Evolutionary conservation across 64 coral and sea anemone species (phyloP).

Genomic region (Dendrophyllia cribrosa): DNA sequence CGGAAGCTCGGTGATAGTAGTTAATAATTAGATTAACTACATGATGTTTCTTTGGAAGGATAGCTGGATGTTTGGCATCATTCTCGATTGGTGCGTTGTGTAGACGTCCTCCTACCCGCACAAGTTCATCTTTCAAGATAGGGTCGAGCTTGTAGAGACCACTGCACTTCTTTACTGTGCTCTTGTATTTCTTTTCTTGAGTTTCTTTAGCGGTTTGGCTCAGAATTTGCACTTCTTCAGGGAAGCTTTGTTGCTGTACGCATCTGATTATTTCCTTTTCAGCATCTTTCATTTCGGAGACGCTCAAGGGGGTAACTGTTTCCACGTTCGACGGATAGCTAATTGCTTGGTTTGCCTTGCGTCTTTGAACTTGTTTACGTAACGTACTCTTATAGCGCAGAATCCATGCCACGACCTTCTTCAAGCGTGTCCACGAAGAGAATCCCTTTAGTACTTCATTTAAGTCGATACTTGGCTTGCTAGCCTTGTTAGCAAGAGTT

Average conservation of each 20-base stretch:
- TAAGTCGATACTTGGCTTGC: not conserved
- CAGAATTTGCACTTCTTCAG: conserved; percentile 10
- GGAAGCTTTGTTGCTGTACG: conserved; percentile 14
- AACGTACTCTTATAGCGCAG: conserved; percentile 64
- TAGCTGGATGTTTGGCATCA: conserved; percentile 13
- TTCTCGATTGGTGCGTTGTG: conserved; percentile 36
- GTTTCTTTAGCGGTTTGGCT: not conserved
- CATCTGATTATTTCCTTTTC: conserved; percentile 46
- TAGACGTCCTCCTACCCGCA: conserved; percentile 47
- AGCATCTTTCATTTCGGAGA: conserved; percentile 27
- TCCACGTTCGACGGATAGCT: not conserved
- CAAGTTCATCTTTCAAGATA: not conserved
- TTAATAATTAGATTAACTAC: not conserved
- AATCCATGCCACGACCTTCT: conserved; percentile 36
- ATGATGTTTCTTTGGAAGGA: conserved; percentile 58
- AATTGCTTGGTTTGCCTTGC: conserved; percentile 4
- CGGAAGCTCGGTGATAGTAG: conserved; percentile 13
- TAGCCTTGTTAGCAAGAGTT: conserved; percentile 19
- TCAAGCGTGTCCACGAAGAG: conserved; percentile 47
- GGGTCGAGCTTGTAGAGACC: conserved; percentile 28
- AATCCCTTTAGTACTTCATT: conserved; percentile 14
- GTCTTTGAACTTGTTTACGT: not conserved
- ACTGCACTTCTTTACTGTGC: conserved; percentile 42
- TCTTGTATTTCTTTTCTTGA: not conserved
- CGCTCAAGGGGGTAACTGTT: not conserved